phyloP scores from a whole-genome alignment of 1,140 invertebrate species.

The Penaeus vannamei region DNA sequence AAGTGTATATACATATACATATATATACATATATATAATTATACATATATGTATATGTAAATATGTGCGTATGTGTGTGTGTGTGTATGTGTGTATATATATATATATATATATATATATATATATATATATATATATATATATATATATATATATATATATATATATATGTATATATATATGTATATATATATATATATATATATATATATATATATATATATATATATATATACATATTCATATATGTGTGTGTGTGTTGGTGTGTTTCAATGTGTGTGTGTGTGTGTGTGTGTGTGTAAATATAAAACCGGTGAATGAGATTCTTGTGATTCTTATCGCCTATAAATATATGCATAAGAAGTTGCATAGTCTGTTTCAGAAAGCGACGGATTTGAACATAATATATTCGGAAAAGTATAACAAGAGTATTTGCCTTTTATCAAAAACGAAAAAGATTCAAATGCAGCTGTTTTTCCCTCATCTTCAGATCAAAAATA shows the following conservation, averaged over 20 bases:
- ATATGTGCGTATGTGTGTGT: not conserved
- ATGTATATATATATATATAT: not conserved
- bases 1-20: too few relatives aligned
- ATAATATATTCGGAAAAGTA: too few relatives aligned
- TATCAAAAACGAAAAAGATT: too few relatives aligned
- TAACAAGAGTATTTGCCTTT: too few relatives aligned
- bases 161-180: not conserved
- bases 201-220: not conserved
- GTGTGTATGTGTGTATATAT: not conserved
- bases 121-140: not conserved
- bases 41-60: not conserved
- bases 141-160: not conserved
- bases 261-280: too few relatives aligned
- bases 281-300: conserved; percentile 16
- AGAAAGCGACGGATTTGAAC: too few relatives aligned
- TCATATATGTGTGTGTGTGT: not conserved
- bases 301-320: not conserved
- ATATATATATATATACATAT: not conserved
- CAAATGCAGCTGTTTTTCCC: too few relatives aligned
- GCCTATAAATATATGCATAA: not conserved
- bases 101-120: not conserved
- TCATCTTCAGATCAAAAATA: too few relatives aligned
- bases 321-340: not conserved
- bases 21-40: not conserved
- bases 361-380: not conserved